Base-by-base conservation (phyloP, 2,888 invertebrate genomes). In the Habrosyne pyritoides region DNA sequence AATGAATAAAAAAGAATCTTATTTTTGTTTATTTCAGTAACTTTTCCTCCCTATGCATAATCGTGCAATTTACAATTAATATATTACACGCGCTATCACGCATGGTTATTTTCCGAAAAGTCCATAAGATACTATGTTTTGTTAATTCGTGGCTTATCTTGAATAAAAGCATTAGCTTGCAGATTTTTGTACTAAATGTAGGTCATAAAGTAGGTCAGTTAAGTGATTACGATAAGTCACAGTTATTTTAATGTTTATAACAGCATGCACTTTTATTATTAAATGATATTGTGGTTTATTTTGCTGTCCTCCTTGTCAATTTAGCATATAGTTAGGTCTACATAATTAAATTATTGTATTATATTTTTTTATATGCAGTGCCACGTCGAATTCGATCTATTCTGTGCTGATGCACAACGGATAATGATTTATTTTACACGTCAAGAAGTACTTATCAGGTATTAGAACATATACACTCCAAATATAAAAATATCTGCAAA, bases 141-240 rank as follows among this genome's bases (percentile, higher is more conserved):
- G n/a, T n/a, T n/a, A n/a, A n/a, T n/a, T 5, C 24, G 24, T 24
- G 7, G 4, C 24, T 24, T 24, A 24, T 24, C 24, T 24, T 24
- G 24, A 24, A 24, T 5, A 5, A 24, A 24, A 7, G 24, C n/a
- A n/a, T 28, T 28, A 47, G 46, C 21, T 48, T 26, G 26, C 48
- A 26, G 48, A 48, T 48, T 48, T 48, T 26, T 21, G 36, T 36
- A 18, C 46, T 5, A 1, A 14, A 64, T 66, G 74, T 83, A 81
- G 83, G 80, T 83, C 78, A 79, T 69, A 77, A 84, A 80, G 73
- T 83, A 82, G 84, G 84, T 84, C 83, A 83, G 71, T 72, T 73
- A 77, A 77, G 64, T 68, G 66, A 64, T 63, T 64, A 63, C 59
- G 62, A 60, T 62, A 52, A 50, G 26, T 57, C 52, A 52, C 53